Evolutionary conservation across 1,140 invertebrate species (phyloP), one percentile per base, ranked within the genome.

Genomic region (Muscidifurax raptorellus): DNA sequence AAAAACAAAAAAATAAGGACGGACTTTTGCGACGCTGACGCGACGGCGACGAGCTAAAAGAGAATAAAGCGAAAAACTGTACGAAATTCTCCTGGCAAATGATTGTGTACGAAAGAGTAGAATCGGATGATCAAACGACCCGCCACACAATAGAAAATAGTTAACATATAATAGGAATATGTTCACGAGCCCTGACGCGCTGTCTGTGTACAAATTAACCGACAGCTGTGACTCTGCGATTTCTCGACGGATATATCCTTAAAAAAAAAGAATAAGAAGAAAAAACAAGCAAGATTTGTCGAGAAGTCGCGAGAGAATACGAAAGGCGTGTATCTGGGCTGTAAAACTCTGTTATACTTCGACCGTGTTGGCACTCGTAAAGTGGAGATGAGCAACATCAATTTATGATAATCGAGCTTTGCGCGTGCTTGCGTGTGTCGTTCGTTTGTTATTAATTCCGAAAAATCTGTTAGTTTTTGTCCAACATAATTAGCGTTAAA

Each of bases 401-500:
- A 18, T 32, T 9, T 40, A 36, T 32, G 2, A 13, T 10, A 74
- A 40, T 74, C 36, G 36, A 22, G 71, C 9, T 67, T 81, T 40
- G 28, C 82, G n/a, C 9, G 18, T 25, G 25, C 44, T 80, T 66
- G 85, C 12, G 71, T 85, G 83, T 74, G 81, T 71, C 86, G 85
- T 88, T 86, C 87, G 89, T 89, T 92, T 92, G 91, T 92, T 92
- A 92, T 92, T 89, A 89, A 87, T 87, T 88, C 90, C 88, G 87
- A 90, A 82, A 88, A 91, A 91, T 91, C 90, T 92, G 91, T 92
- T 92, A 91, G 87, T 92, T 90, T 92, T 92, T 92, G 88, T 90
- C 89, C 87, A 85, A 88, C 88, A 88, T 89, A 90, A 89, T 90
- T 91, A 91, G 87, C 87, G 90, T 91, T 91, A 86, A 90, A 90